Base-by-base conservation (phyloP, 2,888 invertebrate genomes). In the Acleris literana region DNA sequence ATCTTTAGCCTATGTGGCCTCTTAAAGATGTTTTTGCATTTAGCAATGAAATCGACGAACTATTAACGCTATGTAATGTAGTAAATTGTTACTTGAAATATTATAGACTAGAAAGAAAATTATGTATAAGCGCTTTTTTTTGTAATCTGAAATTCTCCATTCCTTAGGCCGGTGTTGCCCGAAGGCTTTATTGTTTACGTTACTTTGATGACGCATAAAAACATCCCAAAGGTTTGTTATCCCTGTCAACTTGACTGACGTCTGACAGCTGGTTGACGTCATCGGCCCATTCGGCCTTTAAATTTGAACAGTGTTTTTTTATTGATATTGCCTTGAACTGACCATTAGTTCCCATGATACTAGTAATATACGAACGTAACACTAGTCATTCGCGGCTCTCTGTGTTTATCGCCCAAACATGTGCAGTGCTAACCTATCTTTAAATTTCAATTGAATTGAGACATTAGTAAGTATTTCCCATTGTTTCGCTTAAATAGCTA, bases 381-480 rank as follows among this genome's bases (percentile, higher is more conserved):
- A 22, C 33, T 18, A 57, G 11, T 57, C 25, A 46, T 11, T 11
- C 22, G 39, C 29, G 53, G 11, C 9, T 56, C 13, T 33, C 20
- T 51, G 46, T 48, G 57, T 39, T 44, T 18, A 51, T 1, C 7
- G 11, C 22, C 39, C 5, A 33, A 57, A 52, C 39, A 66, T 57
- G 46, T 57, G 52, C 53, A 57, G 52, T 44, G 51, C 17, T 66
- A 61, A 66, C 61, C 55, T 60, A 49, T 46, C 56, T 13, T 18
- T 13, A 16, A 46, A 39, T 44, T 44, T n/a, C 29, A 51, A 22
- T 39, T 46, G 20, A 11, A 61, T 62, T 62, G 64, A 64, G 58
- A 63, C 48, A 64, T 72, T 70, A 69, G 74, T 74, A 72, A 72
- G 74, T 74, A 69, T 63, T 68, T 51, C 63, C 33, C 44, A 39